These are phyloP conservation scores for Diorhabda sublineata DNA, from an alignment of 1,140 invertebrate genomes.

Conservation along the genomic window DNA sequence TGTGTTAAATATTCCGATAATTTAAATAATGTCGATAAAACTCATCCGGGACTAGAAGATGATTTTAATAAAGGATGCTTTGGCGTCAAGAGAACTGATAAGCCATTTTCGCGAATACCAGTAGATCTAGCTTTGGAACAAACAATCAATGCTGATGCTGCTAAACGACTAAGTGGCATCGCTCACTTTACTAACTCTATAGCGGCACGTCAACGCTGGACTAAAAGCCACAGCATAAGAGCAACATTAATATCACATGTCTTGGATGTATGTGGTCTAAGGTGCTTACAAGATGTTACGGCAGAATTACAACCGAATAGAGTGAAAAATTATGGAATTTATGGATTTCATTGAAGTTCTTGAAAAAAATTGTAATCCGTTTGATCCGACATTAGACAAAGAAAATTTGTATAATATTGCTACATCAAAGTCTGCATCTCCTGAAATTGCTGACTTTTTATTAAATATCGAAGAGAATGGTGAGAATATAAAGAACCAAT, in stretches of 20 bases:
- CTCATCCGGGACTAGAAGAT: slow-evolving; percentile 21
- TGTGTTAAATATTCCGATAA: slow-evolving; percentile 15
- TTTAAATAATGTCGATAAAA: slow-evolving; percentile 23
- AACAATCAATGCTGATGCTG: slow-evolving; percentile 38
- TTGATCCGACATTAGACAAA: slow-evolving; percentile 12
- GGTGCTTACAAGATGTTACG: not conserved
- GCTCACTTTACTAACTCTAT: slow-evolving; percentile 29
- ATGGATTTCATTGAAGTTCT: not conserved
- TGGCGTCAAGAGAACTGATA: slow-evolving; percentile 28
- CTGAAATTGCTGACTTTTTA: slow-evolving; percentile 10
- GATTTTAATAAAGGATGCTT: slow-evolving; percentile 10
- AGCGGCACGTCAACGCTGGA: slow-evolving; percentile 26
- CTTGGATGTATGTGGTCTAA: not conserved
- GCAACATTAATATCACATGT: slow-evolving; percentile 21
- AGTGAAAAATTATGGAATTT: not conserved
- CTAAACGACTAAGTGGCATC: slow-evolving; percentile 8
- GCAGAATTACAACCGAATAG: not conserved
- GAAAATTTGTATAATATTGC: slow-evolving; percentile 16
- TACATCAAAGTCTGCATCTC: slow-evolving; percentile 10
- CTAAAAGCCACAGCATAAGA: slow-evolving; percentile 21
- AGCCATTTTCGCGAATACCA: slow-evolving; percentile 29
- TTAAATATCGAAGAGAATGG: slow-evolving; percentile 11
- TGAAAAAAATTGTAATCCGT: slow-evolving; percentile 14
- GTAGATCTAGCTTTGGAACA: slow-evolving; percentile 34
- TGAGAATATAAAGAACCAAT: slow-evolving; percentile 8